Base-by-base conservation (phyloP, 1,140 invertebrate genomes). In the Oscheius sp. region DNA sequence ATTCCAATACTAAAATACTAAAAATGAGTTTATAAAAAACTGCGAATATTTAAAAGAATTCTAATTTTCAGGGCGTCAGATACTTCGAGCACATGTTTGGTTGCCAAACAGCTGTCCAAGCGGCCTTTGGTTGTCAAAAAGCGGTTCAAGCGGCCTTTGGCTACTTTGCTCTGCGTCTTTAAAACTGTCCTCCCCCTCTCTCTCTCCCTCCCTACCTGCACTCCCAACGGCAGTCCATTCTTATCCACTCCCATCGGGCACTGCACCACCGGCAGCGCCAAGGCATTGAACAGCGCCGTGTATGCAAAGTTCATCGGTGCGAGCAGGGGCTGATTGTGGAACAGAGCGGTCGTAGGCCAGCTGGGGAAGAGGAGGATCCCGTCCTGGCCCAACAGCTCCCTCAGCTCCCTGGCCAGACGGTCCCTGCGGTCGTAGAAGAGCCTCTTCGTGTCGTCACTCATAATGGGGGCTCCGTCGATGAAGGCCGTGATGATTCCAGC, bases 221-320 rank as follows among this genome's bases (percentile, higher is more conserved):
- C 69, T 20, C 69, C 69, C 23, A 71, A 61, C n/a, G 69, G 69
- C 35, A 71, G 69, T 0, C 85, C 85, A 28, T 85, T 79, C 29
- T 75, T 76, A 67, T 80, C 82, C 15, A 87, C 73, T 10, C 86
- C 86, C 55, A 86, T 71, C 3, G 86, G 86, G 52, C 84, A 84
- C 68, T 85, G 82, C 1, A 85, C 86, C 1, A 85, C 85, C 0
- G 86, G 86, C 2, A 86, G 75, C 1, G 80, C 85, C 31, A 87
- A 75, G 20, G 81, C 81, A 79, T 87, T 87, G 64, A 66, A 77
- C 35, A 77, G 65, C 32, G 76, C 85, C 10, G 85, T 87, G 78
- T 86, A 87, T 10, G 82, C 79, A 78, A 86, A 87, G 73, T 87
- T 86, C 73, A 86, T 82, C 2, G 84, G 83, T 31, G 77, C 61